phyloP scores from a whole-genome alignment of 1,140 invertebrate genomes.

The Dendroctonus valens region DNA sequence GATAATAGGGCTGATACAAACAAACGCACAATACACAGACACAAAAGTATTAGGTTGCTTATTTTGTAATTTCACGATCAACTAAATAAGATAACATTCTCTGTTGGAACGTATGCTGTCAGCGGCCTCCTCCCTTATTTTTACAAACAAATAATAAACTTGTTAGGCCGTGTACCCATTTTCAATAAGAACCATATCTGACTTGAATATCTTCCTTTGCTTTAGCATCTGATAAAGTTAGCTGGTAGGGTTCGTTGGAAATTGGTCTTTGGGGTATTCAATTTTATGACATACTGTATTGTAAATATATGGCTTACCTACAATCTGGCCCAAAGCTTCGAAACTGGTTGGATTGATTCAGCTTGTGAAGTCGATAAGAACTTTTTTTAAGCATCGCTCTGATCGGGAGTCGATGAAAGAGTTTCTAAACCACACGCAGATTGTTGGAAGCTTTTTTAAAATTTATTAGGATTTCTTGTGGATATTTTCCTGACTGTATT shows the following conservation, averaged over 20 bases:
- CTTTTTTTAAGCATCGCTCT: too few relatives aligned
- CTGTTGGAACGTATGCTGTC: conserved; percentile 30
- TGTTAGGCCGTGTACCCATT: conserved; percentile 27
- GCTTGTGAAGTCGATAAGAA: too few relatives aligned
- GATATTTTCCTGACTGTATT: too few relatives aligned
- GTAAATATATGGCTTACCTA: too few relatives aligned
- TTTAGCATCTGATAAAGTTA: conserved; percentile 21
- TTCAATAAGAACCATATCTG: conserved; percentile 22
- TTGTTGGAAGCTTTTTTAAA: too few relatives aligned
- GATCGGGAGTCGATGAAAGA: too few relatives aligned
- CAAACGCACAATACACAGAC: conserved; percentile 34
- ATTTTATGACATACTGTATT: too few relatives aligned
- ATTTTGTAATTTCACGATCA: conserved; percentile 43
- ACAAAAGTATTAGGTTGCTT: conserved; percentile 44
- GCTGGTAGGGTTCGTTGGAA: neutral
- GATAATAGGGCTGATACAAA: conserved; percentile 40
- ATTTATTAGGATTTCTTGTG: too few relatives aligned
- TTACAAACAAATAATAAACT: conserved; percentile 35
- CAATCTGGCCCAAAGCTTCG: too few relatives aligned
- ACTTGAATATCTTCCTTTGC: conserved; percentile 5
- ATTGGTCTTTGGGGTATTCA: too few relatives aligned
- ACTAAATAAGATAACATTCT: conserved; percentile 41
- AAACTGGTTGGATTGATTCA: too few relatives aligned
- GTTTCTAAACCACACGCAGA: too few relatives aligned
- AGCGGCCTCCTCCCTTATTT: conserved; percentile 32